A percentile compares a stretch with the other conserved stretches of the same genome.
phyloP scores from a whole-genome alignment of 2,113 vertebrate genomes.

The Cathartes aura region DNA sequence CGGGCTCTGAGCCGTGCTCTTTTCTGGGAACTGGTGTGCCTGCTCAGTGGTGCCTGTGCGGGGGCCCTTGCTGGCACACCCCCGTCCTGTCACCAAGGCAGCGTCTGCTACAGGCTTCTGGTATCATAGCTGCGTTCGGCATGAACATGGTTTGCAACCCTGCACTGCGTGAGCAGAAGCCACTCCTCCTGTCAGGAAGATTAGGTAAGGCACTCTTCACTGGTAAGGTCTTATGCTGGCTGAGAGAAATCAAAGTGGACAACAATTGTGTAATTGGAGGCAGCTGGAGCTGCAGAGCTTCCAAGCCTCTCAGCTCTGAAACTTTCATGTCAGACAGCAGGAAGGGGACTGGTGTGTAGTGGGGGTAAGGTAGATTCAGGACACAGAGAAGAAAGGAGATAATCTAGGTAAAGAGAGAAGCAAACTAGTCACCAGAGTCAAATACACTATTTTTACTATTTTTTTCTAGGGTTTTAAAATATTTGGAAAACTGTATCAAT shows the following conservation, averaged over 20 bases:
- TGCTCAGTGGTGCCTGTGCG: background rate
- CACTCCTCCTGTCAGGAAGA: rapidly evolving
- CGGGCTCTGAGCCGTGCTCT: rapidly evolving
- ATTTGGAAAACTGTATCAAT: background rate
- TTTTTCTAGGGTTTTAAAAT: background rate
- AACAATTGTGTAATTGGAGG: rapidly evolving
- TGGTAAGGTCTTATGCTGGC: background rate
- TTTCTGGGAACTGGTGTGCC: rapidly evolving
- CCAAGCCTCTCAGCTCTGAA: background rate
- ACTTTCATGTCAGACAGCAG: background rate
- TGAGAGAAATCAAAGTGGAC: background rate
- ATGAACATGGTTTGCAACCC: rapidly evolving
- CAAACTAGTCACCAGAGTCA: background rate
- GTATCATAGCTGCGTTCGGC: rapidly evolving
- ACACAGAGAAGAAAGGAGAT: background rate
- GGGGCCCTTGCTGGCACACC: background rate
- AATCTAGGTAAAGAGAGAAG: background rate
- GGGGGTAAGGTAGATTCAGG: background rate
- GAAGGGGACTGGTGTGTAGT: no score
- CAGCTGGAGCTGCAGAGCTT: background rate
- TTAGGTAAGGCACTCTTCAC: no score
- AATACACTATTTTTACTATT: background rate
- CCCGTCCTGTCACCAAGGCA: rapidly evolving
- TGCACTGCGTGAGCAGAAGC: rapidly evolving
- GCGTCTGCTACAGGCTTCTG: rapidly evolving